phyloP scores from a whole-genome alignment of 2,888 invertebrate species.

The Noctua janthe region DNA sequence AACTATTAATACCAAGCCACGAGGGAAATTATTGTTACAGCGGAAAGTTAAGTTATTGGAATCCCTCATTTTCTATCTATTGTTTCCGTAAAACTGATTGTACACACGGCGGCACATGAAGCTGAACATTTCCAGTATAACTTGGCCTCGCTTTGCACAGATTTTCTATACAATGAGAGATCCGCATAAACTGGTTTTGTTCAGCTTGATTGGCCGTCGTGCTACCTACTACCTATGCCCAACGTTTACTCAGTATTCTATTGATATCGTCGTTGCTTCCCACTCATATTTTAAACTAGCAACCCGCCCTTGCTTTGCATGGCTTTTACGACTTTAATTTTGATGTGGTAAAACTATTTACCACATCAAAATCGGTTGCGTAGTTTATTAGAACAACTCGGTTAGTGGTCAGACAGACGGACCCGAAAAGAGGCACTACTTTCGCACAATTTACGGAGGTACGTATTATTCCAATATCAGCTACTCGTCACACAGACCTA shows the following conservation, averaged over 20 bases:
- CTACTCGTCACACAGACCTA: background rate
- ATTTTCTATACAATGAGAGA: no score
- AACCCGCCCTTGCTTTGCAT: background rate
- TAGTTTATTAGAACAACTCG: background rate
- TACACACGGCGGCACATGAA: no score
- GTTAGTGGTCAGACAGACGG: background rate
- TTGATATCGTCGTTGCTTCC: background rate
- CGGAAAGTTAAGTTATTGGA: constrained; percentile 1
- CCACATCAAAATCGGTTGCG: background rate
- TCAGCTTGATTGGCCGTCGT: no score
- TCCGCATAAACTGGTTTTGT: no score
- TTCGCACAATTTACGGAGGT: background rate
- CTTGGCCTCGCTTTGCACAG: no score
- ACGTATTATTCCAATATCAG: no score
- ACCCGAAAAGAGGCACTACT: background rate
- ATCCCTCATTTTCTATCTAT: background rate
- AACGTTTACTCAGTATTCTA: background rate
- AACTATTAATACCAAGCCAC: constrained; percentile 2
- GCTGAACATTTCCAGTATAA: no score
- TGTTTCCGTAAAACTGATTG: background rate
- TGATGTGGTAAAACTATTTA: no score
- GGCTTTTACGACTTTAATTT: background rate
- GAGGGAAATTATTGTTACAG: constrained; percentile 10
- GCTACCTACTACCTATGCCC: background rate
- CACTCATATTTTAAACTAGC: background rate